These are phyloP conservation scores for Notoglanidium macrostoma DNA, from an alignment of 2,797 vertebrate species.

Conservation along the genomic window DNA sequence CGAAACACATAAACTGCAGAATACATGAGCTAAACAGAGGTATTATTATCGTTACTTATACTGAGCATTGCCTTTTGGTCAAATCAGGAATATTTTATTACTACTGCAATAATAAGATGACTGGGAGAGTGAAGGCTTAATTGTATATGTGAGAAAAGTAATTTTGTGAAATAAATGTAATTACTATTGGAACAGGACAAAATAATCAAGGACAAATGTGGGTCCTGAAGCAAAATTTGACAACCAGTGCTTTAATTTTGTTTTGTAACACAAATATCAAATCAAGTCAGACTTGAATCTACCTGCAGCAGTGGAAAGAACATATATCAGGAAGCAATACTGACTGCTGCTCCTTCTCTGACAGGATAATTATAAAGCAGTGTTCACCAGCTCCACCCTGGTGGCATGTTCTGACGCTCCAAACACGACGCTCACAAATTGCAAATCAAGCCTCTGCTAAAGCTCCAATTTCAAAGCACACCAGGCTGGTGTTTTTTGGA, in stretches of 20 bases:
- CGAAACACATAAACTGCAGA: neutral
- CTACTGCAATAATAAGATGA: neutral
- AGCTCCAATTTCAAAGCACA: slow-evolving; percentile 56
- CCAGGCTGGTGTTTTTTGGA: neutral
- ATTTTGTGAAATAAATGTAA: slow-evolving; percentile 2
- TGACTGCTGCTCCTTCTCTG: slow-evolving; percentile 57
- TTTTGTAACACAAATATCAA: neutral
- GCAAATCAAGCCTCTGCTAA: slow-evolving; percentile 50
- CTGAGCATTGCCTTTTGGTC: neutral
- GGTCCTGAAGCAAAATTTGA: neutral
- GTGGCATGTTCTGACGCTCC: slow-evolving; percentile 69
- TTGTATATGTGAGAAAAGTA: too few relatives aligned
- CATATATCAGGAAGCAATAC: slow-evolving; percentile 69
- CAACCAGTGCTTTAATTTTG: neutral
- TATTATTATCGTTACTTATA: neutral
- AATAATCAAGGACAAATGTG: slow-evolving; percentile 9
- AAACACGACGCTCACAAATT: slow-evolving; percentile 49
- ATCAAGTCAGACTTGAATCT: slow-evolving; percentile 43
- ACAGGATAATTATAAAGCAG: slow-evolving; percentile 76
- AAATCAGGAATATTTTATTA: neutral
- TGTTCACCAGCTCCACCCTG: slow-evolving; percentile 60
- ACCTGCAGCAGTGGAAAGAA: slow-evolving; percentile 52
- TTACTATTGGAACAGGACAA: neutral
- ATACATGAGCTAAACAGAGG: neutral
- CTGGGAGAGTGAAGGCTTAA: neutral